Percentiles rank a stretch among this genome's conserved stretches.
phyloP scores from a whole-genome alignment of 2,113 vertebrate species.

The Eubucco bourcierii region DNA sequence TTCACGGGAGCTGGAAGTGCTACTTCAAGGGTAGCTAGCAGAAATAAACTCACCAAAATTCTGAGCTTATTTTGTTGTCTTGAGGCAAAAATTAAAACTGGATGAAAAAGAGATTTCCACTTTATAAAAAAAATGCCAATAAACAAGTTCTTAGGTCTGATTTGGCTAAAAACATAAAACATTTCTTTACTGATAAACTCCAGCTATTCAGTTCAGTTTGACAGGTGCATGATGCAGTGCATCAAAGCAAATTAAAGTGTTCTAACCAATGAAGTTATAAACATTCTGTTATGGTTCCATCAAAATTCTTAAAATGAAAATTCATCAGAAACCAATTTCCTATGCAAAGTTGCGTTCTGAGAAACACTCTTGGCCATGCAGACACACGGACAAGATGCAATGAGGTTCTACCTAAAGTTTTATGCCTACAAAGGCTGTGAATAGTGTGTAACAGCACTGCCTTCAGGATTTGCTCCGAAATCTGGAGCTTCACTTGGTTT shows the following conservation, averaged over 20 bases:
- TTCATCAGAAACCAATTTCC: background rate
- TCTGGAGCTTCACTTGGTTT: background rate
- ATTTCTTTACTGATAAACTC: background rate
- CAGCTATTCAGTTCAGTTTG: background rate
- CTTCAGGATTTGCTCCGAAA: background rate
- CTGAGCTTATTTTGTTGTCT: background rate
- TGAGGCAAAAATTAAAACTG: constrained; percentile 4
- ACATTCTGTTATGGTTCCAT: background rate
- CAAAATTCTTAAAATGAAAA: background rate
- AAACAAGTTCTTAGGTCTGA: background rate
- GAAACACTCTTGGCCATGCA: background rate
- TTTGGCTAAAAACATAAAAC: background rate
- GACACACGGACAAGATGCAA: background rate
- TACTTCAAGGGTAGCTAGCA: background rate
- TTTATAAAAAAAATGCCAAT: background rate
- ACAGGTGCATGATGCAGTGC: background rate
- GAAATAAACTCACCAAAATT: background rate
- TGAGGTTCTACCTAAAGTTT: background rate
- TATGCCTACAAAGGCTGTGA: background rate
- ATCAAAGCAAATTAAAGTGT: background rate
- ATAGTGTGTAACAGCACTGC: background rate
- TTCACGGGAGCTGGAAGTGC: constrained; percentile 29
- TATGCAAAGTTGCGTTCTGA: background rate
- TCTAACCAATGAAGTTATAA: background rate
- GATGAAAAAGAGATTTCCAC: background rate